Conservation (phyloP, 2,113 vertebrate genomes). For the Axis porcinus region DNA sequence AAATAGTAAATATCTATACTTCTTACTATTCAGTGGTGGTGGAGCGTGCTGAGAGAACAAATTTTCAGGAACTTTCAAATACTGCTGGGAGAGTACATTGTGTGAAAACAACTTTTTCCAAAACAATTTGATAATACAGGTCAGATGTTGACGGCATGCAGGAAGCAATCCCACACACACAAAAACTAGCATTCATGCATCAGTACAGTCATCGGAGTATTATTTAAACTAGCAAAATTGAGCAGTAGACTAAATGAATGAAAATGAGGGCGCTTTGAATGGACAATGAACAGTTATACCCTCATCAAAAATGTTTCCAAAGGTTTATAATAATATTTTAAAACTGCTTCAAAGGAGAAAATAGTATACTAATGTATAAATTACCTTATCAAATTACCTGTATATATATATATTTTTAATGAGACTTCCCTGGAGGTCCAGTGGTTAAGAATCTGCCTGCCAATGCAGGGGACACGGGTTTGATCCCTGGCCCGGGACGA, state of each 20-base stretch:
- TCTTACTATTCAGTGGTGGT: neutral
- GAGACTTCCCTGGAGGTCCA: neutral
- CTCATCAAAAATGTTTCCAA: neutral
- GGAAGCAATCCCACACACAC: neutral
- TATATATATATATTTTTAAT: too few species aligned
- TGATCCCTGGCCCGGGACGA: neutral
- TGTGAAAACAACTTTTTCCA: neutral
- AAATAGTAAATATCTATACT: neutral
- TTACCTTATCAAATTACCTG: neutral
- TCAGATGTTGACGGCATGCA: neutral
- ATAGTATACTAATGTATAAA: neutral
- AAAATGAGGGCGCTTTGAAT: neutral
- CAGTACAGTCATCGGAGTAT: accelerated
- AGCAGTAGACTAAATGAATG: neutral
- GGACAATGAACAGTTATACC: neutral
- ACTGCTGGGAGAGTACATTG: too few species aligned
- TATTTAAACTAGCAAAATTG: too few species aligned
- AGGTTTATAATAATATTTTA: neutral
- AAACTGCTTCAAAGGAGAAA: neutral
- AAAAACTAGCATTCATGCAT: too few species aligned
- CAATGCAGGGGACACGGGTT: neutral
- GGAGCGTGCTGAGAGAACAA: too few species aligned
- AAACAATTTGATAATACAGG: neutral
- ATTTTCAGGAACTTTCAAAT: neutral
- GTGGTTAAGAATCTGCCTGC: neutral